phyloP scores from a whole-genome alignment of 2,888 invertebrate genomes.

The Microctonus brassicae region DNA sequence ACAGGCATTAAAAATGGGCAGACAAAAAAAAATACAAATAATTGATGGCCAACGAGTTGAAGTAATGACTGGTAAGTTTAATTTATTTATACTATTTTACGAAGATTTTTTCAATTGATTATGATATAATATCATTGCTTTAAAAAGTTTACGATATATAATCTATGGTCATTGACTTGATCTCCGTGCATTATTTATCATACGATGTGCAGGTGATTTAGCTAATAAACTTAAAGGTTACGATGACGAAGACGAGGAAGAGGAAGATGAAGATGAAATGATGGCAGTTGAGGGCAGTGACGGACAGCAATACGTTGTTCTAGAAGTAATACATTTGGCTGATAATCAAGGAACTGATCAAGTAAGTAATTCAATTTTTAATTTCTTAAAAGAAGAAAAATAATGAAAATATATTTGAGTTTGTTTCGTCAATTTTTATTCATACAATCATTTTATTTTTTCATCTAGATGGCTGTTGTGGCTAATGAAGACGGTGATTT shows the following conservation, averaged over 20 bases:
- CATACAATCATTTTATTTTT: slow-evolving; percentile 1
- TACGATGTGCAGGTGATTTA: slow-evolving; percentile 59
- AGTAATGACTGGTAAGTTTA: slow-evolving; percentile 65
- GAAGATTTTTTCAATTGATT: slow-evolving; percentile 8
- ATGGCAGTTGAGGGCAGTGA: slow-evolving; percentile 79
- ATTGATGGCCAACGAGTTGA: slow-evolving; percentile 72
- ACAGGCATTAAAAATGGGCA: slow-evolving; percentile 82
- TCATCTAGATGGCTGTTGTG: slow-evolving; percentile 69
- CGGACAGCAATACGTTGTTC: slow-evolving; percentile 89
- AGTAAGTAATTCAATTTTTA: slow-evolving; percentile 61
- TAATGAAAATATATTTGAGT: slow-evolving; percentile 9
- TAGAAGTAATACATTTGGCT: slow-evolving; percentile 86
- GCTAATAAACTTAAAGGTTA: slow-evolving; percentile 69
- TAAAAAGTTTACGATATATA: slow-evolving; percentile 62
- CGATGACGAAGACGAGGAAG: slow-evolving; percentile 65
- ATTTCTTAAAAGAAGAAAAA: not conserved
- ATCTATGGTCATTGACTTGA: slow-evolving; percentile 66
- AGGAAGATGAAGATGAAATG: slow-evolving; percentile 74
- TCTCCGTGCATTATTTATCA: slow-evolving; percentile 52
- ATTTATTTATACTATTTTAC: not conserved
- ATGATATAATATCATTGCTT: slow-evolving; percentile 24
- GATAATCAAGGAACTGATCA: slow-evolving; percentile 78
- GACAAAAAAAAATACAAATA: slow-evolving; percentile 82
- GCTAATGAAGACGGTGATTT: slow-evolving; percentile 69
- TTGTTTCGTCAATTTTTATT: slow-evolving; percentile 18